Base-by-base conservation (phyloP, 2,797 vertebrate species). In the Crocidura indochinensis region DNA sequence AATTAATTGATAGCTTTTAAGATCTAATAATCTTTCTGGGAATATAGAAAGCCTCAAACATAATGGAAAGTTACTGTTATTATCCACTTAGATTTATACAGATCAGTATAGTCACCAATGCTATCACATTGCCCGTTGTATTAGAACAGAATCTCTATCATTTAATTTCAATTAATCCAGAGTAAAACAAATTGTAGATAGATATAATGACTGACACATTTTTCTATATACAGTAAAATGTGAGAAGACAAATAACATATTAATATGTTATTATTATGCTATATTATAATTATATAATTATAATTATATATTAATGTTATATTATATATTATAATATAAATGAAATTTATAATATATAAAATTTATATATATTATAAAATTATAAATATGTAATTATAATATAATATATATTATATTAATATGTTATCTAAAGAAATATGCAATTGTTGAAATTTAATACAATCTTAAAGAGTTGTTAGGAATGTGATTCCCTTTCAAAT, bases 21-120 rank as follows among this genome's bases (percentile, higher is more conserved):
- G n/a, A 26, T 44, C 12, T 82, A 60, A 67, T 17, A 73, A 31
- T 72, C 12, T 64, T 24, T 1, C 24, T 27, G 44, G 26, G 3
- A 27, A 84, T 12, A 62, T 10, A 72, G 22, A 62, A 64, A 90
- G 46, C 49, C 75, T n/a, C 69, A 82, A 88, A 53, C 7, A 78
- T 73, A 73, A 31, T 8, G 1, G 15, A 64, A 64, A 14, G 17
- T 20, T 22, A 38, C 10, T 47, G 15, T 76, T 87, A 15, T 90
- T 60, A 49, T 22, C n/a, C 47, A 65, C 27, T 19, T 49, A 10
- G 44, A 71, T 17, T n/a, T 38, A 51, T 51, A 15, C 8, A 22
- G 7, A 8, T 38, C 79, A 51, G 38, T 53, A 29, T 56, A 75
- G n/a, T 69, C 14, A 26, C 1, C 14, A n/a, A 5, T 53, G 11